These are phyloP conservation scores for Columba janthina DNA, from an alignment of 2,113 vertebrate species.

Conservation along the genomic window DNA sequence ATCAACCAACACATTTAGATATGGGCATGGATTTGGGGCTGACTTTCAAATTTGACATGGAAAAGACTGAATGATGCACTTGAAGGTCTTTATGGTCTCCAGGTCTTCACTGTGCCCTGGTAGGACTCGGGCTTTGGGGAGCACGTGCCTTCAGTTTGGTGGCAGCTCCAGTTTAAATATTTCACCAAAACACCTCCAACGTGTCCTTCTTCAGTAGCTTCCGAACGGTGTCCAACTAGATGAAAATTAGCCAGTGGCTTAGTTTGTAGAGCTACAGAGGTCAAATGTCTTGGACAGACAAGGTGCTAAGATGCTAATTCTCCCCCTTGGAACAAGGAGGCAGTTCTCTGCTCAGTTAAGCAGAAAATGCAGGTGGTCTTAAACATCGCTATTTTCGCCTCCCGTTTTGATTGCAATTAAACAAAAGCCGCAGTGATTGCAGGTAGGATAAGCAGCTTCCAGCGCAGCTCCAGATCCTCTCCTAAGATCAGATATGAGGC, in stretches of 20 bases:
- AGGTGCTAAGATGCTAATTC: conserved; percentile 50
- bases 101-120: rapidly evolving
- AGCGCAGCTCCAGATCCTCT: not conserved
- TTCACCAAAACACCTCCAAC: not conserved
- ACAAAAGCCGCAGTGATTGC: not conserved
- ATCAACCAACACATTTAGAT: not conserved
- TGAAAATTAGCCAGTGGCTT: conserved; percentile 51
- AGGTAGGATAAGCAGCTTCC: not conserved
- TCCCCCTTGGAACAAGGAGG: not conserved
- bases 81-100: not conserved
- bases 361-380: conserved; percentile 39
- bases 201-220: not conserved
- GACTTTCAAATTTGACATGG: not conserved
- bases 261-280: conserved; percentile 2
- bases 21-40: not conserved
- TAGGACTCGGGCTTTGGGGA: not conserved
- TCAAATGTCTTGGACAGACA: conserved; percentile 30
- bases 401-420: not conserved
- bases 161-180: not conserved
- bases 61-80: not conserved
- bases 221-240: not conserved
- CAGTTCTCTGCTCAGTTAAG: not conserved
- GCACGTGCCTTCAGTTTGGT: not conserved
- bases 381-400: not conserved
- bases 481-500: not conserved